Evolutionary conservation across 2,797 vertebrate genomes (phyloP).

Genomic region (Girardinus metallicus): DNA sequence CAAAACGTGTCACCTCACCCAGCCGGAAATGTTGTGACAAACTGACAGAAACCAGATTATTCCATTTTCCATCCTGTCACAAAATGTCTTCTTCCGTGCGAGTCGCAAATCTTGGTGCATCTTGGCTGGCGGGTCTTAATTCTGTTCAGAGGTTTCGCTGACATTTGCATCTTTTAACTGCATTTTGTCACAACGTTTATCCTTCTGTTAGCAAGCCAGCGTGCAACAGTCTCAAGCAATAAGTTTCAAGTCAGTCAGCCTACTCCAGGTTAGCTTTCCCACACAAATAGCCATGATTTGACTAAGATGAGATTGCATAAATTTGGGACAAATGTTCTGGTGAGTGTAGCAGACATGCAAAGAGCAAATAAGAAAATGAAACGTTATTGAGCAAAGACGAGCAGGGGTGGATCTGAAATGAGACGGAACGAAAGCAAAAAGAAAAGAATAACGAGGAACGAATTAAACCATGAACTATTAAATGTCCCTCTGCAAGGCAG

Average conservation of each 20-base stretch:
- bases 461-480: not conserved
- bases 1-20: not conserved
- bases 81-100: not conserved
- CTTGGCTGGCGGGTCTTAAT: not conserved
- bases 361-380: not conserved
- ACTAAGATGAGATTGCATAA: not conserved
- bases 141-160: conserved; percentile 2
- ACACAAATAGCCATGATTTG: conserved; percentile 1
- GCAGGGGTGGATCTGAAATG: not conserved
- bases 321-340: conserved; percentile 8
- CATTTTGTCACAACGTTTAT: not conserved
- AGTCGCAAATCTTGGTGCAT: not conserved
- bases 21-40: not conserved
- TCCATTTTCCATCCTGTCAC: not conserved
- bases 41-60: conserved; percentile 5
- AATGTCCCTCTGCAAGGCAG: conserved; percentile 1
- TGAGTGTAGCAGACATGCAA: conserved; percentile 5
- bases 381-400: not conserved
- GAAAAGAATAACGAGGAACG: not conserved
- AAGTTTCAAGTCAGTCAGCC: conserved; percentile 4
- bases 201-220: not conserved
- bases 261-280: not conserved
- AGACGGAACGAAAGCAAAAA: not conserved
- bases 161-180: not conserved
- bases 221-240: conserved; percentile 1